Base-by-base conservation (phyloP, 2,797 vertebrate genomes). In the Falco cherrug region DNA sequence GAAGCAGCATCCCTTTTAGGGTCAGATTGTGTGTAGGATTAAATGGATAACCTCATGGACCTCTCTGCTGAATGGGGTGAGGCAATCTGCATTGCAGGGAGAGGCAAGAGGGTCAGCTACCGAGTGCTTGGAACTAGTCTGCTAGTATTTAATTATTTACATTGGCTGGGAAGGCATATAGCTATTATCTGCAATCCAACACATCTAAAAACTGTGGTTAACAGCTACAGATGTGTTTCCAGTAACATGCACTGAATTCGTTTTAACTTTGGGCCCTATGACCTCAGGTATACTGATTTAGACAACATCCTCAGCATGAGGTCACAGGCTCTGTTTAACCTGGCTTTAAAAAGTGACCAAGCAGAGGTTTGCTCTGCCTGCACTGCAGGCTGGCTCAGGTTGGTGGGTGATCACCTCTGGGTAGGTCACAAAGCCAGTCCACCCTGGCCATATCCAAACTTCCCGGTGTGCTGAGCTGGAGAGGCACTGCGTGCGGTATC, bases 61-160 rank as follows among this genome's bases (percentile, higher is more conserved):
- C 37, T 80, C 90, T 74, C 54, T 85, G 64, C 60, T 48, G 85
- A 78, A 18, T 41, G 51, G 74, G 47, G 59, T 63, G 13, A 5
- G 9, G 78, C 64, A 87, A 43, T 87, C 37, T 69, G 48, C 56
- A 1, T 11, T 48, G 60, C 19, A 37, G 56, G 56, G 53, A 54
- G 56, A 68, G 16, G 84, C 57, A 65, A 11, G 81, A 77, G 84
- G 79, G 87, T 91, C 87, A 87, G 86, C 88, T 76, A 79, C 88
- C 14, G 64, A 88, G 54, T 22, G 53, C 94, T 95, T 94, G 91
- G 92, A 94, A 85, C 82, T 80, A 56, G 37, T 57, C 89, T 84
- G 63, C 54, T 87, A 2, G 31, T 54, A 26, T 69, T 86, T 60
- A 91, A 69, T 96, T 91, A 95, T 95, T 96, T 91, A 91, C 61